Base-by-base conservation (phyloP, 2,888 invertebrate species). In the Hyles lineata region DNA sequence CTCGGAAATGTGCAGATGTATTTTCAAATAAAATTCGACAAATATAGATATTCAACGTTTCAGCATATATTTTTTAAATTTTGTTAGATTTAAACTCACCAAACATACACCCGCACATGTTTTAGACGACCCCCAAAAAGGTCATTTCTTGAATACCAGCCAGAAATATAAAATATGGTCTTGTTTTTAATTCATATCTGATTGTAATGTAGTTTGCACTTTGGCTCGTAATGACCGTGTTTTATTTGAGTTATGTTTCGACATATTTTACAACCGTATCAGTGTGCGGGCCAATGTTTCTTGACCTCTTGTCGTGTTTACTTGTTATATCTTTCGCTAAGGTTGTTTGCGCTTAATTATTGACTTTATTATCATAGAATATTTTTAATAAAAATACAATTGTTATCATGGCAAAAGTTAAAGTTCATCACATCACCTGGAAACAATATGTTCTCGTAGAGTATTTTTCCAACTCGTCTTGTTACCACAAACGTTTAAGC, bases 231-330 rank as follows among this genome's bases (percentile, higher is more conserved):
- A 55, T 55, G 25, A 61, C 19, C 8, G 7, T 61, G 61, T 29
- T 61, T 61, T 61, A 19, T 55, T 55, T 55, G 15, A 55, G n/a
- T 55, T 43, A 15, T n/a, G 55, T n/a, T n/a, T 55, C n/a, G n/a
- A 55, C 55, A n/a, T 55, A n/a, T 67, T 67, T 63, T 35, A 23
- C 23, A 23, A 7, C 50, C 21, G 17, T 67, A 67, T 67, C 67
- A 50, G 50, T 55, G n/a, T 17, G 6, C 67, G 8, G 67, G 67
- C 23, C 67, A 67, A n/a, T 11, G 50, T 67, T 23, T 50, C 60
- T 21, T 60, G 60, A 60, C 60, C 67, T 35, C 43, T 17, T 67
- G 21, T 43, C 6, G 21, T 50, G 11, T 17, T 55, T 55, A 19
- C 23, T 50, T 17, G n/a, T 50, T 50, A 43, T 50, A 67, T 67